Percentiles rank a stretch among this genome's conserved stretches.
Evolutionary conservation across 1,140 invertebrate genomes (phyloP).

Genomic region (Physella acuta): DNA sequence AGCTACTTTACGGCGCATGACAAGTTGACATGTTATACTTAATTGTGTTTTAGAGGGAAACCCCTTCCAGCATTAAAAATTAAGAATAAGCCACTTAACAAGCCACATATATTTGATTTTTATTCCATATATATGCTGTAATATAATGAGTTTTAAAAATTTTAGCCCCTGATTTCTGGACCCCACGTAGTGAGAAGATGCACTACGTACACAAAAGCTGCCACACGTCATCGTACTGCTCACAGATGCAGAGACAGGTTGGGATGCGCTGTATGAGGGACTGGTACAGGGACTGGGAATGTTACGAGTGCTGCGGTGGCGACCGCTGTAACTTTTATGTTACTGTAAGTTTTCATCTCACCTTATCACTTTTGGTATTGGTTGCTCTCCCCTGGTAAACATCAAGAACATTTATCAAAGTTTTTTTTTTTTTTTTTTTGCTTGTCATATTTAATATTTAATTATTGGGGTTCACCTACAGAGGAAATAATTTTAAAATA

Average conservation of each 20-base stretch:
- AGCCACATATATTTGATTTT: not conserved
- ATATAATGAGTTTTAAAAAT: no score
- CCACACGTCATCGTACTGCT: constrained; percentile 79
- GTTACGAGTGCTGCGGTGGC: constrained; percentile 94
- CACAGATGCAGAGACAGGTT: constrained; percentile 65
- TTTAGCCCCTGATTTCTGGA: constrained; percentile 88
- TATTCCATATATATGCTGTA: not conserved
- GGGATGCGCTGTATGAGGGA: constrained; percentile 79
- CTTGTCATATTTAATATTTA: no score
- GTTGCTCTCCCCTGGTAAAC: no score
- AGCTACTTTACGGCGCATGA: no score
- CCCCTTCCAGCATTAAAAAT: no score
- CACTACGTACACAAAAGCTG: constrained; percentile 92
- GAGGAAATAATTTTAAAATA: no score
- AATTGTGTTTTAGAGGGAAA: no score
- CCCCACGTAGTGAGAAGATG: constrained; percentile 87
- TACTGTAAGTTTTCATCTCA: constrained; percentile 72
- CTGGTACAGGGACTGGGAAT: constrained; percentile 97
- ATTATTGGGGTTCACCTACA: no score
- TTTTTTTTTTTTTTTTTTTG: no score
- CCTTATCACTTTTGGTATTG: no score
- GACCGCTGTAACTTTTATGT: constrained; percentile 96
- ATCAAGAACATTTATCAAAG: no score
- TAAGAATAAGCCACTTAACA: not conserved
- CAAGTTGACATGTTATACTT: no score